Evolutionary conservation across 2,113 vertebrate species (phyloP).

Genomic region (Tragelaphus imberbis): DNA sequence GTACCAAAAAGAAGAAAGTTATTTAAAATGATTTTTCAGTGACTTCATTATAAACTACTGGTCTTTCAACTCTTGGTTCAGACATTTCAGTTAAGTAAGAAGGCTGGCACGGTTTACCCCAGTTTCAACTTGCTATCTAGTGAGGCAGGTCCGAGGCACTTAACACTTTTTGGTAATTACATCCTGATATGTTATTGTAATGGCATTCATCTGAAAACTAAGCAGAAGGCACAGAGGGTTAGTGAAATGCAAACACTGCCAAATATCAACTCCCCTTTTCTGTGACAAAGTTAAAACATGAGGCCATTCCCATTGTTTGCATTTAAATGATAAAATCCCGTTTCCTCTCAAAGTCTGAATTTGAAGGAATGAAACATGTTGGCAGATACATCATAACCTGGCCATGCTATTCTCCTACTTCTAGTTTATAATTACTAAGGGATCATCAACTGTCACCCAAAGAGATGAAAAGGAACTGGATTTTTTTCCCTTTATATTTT

Average conservation of each 20-base stretch:
- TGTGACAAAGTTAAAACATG: slow-evolving; percentile 18
- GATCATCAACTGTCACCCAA: not conserved
- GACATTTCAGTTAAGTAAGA: not conserved
- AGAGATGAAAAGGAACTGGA: not conserved
- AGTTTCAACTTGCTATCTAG: not conserved
- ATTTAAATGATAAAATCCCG: not conserved
- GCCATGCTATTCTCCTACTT: not conserved
- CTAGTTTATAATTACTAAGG: not conserved
- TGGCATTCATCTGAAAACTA: slow-evolving; percentile 9
- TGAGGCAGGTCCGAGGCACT: not conserved
- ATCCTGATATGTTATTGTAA: not conserved
- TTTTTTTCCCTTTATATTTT: not conserved
- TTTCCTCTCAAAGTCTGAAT: not conserved
- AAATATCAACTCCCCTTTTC: not conserved
- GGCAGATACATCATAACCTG: not conserved
- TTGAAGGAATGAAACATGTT: not conserved
- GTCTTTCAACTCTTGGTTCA: not conserved
- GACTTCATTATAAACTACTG: not conserved
- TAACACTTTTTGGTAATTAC: not conserved
- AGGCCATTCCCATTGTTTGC: not conserved
- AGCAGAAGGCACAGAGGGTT: not conserved
- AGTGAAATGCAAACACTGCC: not conserved
- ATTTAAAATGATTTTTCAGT: not conserved
- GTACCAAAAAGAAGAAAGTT: not conserved
- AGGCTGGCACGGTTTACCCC: not conserved